Evolutionary conservation across 1,140 invertebrate species (phyloP).

Genomic region (Neodiprion virginianus): DNA sequence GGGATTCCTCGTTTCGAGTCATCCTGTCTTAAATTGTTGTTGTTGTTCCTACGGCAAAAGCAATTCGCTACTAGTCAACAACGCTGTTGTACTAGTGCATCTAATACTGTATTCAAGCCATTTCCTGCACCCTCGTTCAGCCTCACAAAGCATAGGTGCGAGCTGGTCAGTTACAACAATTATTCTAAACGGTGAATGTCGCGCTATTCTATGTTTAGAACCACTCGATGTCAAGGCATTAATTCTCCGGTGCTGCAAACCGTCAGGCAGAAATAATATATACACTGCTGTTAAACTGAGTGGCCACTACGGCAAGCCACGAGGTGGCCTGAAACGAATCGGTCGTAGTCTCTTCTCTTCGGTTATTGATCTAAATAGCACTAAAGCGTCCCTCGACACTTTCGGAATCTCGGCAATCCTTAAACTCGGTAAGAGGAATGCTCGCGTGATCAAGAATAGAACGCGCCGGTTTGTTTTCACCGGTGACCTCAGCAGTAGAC

Average conservation of each 20-base stretch:
- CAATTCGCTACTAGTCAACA: neutral
- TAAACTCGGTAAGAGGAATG: neutral
- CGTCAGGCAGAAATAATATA: too few species aligned
- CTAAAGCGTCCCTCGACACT: neutral
- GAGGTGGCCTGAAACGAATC: neutral
- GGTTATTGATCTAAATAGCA: neutral
- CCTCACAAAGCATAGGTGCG: neutral
- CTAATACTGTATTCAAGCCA: conserved; percentile 12
- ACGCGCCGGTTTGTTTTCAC: conserved; percentile 8
- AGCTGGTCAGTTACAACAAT: neutral
- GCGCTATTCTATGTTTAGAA: too few species aligned
- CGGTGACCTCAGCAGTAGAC: neutral
- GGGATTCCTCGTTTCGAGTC: conserved; percentile 5
- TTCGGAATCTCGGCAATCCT: neutral
- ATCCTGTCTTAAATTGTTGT: neutral
- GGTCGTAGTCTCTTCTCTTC: neutral
- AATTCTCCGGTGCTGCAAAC: too few species aligned
- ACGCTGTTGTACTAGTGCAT: conserved; percentile 6
- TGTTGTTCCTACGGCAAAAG: conserved; percentile 11
- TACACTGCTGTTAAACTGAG: too few species aligned
- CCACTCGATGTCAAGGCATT: too few species aligned
- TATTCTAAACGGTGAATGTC: neutral
- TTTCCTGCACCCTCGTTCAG: neutral
- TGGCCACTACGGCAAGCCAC: too few species aligned
- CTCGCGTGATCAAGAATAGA: conserved; percentile 7